phyloP scores from a whole-genome alignment of 2,888 invertebrate species.

The Clivina fossor region DNA sequence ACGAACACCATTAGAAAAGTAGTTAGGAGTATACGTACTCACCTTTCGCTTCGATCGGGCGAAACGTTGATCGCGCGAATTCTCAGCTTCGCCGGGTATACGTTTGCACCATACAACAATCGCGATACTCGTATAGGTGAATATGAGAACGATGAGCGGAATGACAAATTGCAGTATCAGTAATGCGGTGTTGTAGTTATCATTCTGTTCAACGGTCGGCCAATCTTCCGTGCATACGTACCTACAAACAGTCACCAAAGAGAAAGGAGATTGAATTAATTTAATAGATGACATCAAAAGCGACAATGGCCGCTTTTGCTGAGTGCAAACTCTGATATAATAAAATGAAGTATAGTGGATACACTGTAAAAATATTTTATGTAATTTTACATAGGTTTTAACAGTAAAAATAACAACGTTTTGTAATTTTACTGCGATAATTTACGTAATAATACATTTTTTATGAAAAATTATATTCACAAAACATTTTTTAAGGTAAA shows the following conservation, averaged over 20 bases:
- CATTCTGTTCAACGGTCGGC: slow-evolving; percentile 61
- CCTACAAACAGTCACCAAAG: slow-evolving; percentile 53
- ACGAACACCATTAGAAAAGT: background rate
- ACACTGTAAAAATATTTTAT: too few relatives aligned
- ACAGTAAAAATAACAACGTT: too few relatives aligned
- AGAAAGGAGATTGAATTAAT: background rate
- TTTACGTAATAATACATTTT: too few relatives aligned
- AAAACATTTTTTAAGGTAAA: too few relatives aligned
- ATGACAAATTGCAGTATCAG: slow-evolving; percentile 82
- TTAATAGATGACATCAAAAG: background rate
- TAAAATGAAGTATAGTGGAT: too few relatives aligned
- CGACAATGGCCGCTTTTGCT: too few relatives aligned
- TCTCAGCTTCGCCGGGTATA: slow-evolving; percentile 86
- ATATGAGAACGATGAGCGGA: slow-evolving; percentile 76
- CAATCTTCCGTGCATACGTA: slow-evolving; percentile 75
- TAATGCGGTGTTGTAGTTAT: slow-evolving; percentile 75
- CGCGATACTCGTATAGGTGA: slow-evolving; percentile 84
- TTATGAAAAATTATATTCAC: too few relatives aligned
- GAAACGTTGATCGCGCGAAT: slow-evolving; percentile 77
- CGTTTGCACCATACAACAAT: slow-evolving; percentile 84
- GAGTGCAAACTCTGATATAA: too few relatives aligned
- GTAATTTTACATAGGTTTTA: too few relatives aligned
- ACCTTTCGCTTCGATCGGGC: slow-evolving; percentile 88
- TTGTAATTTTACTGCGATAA: too few relatives aligned
- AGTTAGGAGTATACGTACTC: too few relatives aligned